Conservation (phyloP, 1,140 invertebrate species). For the Formica exsecta region DNA sequence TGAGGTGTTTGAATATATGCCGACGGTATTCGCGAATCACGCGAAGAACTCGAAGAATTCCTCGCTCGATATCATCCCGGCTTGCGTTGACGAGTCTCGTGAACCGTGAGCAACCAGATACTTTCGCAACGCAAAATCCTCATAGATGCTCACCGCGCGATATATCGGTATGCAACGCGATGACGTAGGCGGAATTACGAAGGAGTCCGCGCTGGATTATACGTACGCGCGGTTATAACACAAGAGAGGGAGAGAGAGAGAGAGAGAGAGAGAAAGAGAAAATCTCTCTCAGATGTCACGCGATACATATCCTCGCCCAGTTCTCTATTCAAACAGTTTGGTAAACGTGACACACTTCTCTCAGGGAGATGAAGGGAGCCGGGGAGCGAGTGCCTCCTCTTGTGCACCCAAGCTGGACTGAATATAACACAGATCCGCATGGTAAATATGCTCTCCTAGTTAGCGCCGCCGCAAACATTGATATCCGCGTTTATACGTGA, state of each 20-base stretch:
- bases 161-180: conserved; percentile 1
- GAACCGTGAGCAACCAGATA: conserved; percentile 41
- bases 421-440: conserved; percentile 76
- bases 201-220: not conserved
- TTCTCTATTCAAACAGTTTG: conserved; percentile 74
- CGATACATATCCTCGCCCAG: conserved; percentile 65
- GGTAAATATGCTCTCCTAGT: conserved; percentile 81
- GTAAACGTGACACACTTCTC: conserved; percentile 71
- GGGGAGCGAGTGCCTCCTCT: conserved; percentile 61
- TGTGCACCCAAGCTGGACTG: conserved; percentile 66
- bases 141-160: conserved; percentile 18
- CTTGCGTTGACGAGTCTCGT: conserved; percentile 27
- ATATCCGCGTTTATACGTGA: conserved; percentile 73
- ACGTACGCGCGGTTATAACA: conserved; percentile 39
- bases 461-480: conserved; percentile 81
- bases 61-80: conserved; percentile 36
- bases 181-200: not conserved
- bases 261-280: conserved; percentile 26
- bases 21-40: conserved; percentile 43
- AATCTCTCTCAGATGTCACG: conserved; percentile 52
- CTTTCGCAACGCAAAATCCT: conserved; percentile 47
- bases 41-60: conserved; percentile 63
- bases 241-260: conserved; percentile 22
- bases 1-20: conserved; percentile 59
- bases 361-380: conserved; percentile 55